phyloP scores from a whole-genome alignment of 2,888 invertebrate species.

The Melitaea athalia region DNA sequence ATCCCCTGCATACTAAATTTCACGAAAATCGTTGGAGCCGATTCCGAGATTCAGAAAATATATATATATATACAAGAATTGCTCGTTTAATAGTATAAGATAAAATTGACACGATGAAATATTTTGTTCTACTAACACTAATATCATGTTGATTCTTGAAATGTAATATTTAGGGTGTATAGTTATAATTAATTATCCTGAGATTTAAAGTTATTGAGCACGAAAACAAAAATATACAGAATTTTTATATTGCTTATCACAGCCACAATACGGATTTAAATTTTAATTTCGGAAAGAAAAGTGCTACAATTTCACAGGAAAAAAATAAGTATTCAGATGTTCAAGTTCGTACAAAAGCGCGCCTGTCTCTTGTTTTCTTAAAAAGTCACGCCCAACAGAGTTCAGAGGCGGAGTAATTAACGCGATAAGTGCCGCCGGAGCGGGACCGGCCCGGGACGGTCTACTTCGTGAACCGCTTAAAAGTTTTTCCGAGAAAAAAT shows the following conservation, averaged over 20 bases:
- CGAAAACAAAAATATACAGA: too few relatives aligned
- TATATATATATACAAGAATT: too few relatives aligned
- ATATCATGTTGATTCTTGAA: too few relatives aligned
- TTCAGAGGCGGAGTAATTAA: slow-evolving; percentile 20
- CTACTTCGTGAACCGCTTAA: slow-evolving; percentile 20
- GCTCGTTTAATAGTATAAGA: too few relatives aligned
- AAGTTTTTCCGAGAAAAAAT: slow-evolving; percentile 20
- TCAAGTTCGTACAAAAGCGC: slow-evolving; percentile 10
- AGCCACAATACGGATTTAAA: too few relatives aligned
- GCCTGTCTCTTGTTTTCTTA: slow-evolving; percentile 13
- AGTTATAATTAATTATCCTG: neutral
- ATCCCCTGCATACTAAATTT: too few relatives aligned
- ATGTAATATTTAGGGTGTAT: neutral
- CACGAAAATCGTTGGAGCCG: too few relatives aligned
- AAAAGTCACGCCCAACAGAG: slow-evolving; percentile 17
- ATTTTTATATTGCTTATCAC: too few relatives aligned
- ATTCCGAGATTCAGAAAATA: too few relatives aligned
- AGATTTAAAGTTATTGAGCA: too few relatives aligned
- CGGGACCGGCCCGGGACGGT: slow-evolving; percentile 15
- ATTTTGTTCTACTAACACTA: too few relatives aligned
- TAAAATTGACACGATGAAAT: too few relatives aligned
- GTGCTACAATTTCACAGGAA: neutral
- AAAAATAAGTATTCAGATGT: slow-evolving; percentile 10
- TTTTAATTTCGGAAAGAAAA: slow-evolving; percentile 4
- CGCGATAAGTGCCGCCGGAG: slow-evolving; percentile 15